Evolutionary conservation across 1,140 invertebrate genomes (phyloP), one percentile per base, ranked within the genome.

Genomic region (Artemia franciscana): DNA sequence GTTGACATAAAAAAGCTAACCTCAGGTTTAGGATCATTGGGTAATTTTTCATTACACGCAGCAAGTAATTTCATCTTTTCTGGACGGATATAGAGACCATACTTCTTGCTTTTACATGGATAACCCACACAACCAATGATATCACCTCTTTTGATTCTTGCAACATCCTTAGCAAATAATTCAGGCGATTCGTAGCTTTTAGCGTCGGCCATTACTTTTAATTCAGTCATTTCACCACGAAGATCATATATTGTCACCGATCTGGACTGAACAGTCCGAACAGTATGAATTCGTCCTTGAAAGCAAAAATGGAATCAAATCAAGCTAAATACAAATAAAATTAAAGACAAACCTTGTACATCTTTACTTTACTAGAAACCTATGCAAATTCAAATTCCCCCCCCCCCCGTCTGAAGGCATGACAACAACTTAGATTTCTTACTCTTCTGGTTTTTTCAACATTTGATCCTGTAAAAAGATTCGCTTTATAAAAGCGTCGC

Each of bases 171-270:
- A 5, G 76, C 68, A 75, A 94, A 99, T 3, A 82, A 81, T 57
- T 78, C 77, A 72, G 85, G 83, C 60, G 73, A 79, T 64, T 79
- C 77, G 73, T 89, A 91, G 59, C 81, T 70, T 70, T 80, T 87
- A 5, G 90, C 88, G 78, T 97, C 98, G 5, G 93, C 93, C 85
- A 90, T 86, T 1, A 88, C 82, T 81, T 99, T 95, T 59, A 98
- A 75, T 75, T 97, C 96, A 0, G 85, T 81, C 58, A 87, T 91
- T 77, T 98, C 94, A 5, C 84, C 92, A 70, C 93, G 79, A 18
- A 98, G 75, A 78, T 98, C 95, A 74, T 94, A 98, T 72, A 99
- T 99, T 65, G 95, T 85, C n/a, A n/a, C n/a, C n/a, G 26, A 99
- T 76, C 74, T 98, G 98, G 23, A 85, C 80, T 18, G 95, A 91